These are phyloP conservation scores for Agonopterix alstromeriana DNA, from an alignment of 2,888 invertebrate genomes.

Conservation along the genomic window DNA sequence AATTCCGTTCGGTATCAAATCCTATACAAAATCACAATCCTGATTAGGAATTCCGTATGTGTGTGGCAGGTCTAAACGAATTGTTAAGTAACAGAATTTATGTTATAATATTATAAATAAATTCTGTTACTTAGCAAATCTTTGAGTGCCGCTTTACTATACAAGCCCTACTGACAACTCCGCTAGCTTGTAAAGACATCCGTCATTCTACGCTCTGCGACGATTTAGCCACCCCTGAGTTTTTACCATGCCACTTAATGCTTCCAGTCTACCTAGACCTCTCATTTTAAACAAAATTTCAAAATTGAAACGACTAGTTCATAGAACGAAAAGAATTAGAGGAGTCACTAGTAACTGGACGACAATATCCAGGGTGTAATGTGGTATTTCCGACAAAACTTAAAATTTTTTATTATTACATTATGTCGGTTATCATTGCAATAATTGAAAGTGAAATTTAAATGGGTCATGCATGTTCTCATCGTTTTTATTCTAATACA, in stretches of 20 bases:
- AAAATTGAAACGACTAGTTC: background rate
- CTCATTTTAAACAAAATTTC: background rate
- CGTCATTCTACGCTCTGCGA: constrained; percentile 59
- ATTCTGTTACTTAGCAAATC: background rate
- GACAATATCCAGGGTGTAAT: constrained; percentile 43
- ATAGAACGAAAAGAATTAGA: background rate
- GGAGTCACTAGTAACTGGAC: constrained; percentile 18
- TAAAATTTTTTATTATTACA: background rate
- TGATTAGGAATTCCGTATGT: too few species aligned
- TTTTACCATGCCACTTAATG: constrained; percentile 36
- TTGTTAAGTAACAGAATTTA: too few species aligned
- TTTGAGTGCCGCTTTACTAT: background rate
- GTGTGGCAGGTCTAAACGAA: too few species aligned
- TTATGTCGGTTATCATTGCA: background rate
- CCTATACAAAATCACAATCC: too few species aligned
- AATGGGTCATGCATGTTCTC: too few species aligned
- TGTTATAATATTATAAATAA: too few species aligned
- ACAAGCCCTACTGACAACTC: constrained; percentile 52
- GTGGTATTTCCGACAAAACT: constrained; percentile 61
- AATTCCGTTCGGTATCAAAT: too few species aligned
- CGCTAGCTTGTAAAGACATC: constrained; percentile 69
- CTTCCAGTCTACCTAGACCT: constrained; percentile 20
- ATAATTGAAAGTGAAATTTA: too few species aligned
- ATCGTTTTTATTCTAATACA: too few species aligned
- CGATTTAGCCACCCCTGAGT: constrained; percentile 47